phyloP scores from a whole-genome alignment of 2,888 invertebrate species.

The Polyommatus icarus region DNA sequence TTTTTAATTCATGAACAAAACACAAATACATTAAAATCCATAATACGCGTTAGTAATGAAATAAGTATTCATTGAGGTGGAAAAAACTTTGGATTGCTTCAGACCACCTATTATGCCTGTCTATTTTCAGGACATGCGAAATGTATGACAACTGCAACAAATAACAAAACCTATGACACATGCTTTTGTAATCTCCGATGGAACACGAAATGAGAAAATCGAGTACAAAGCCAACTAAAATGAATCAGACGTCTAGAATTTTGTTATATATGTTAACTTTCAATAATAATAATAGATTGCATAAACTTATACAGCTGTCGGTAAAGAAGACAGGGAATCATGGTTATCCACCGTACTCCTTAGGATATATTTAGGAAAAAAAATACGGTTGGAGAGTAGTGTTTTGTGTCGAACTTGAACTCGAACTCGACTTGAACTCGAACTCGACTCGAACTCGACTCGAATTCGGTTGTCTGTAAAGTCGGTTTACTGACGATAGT shows the following conservation, averaged over 20 bases:
- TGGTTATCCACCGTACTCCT: too few relatives aligned
- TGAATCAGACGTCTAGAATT: conserved; percentile 4
- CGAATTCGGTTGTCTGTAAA: too few relatives aligned
- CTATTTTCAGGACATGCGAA: conserved; percentile 9
- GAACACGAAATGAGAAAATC: conserved; percentile 17
- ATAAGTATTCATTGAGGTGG: neutral
- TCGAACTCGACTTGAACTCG: too few relatives aligned
- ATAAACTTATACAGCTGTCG: neutral
- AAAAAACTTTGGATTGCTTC: neutral
- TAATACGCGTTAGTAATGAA: neutral
- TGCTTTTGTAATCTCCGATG: conserved; percentile 21
- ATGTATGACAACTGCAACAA: conserved; percentile 25
- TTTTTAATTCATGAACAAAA: neutral
- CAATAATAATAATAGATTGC: neutral
- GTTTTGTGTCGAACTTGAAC: too few relatives aligned
- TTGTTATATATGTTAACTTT: neutral
- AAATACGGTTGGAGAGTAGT: too few relatives aligned
- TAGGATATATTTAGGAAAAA: too few relatives aligned
- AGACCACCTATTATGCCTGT: neutral
- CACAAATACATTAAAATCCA: neutral
- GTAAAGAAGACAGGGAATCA: neutral
- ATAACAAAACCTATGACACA: conserved; percentile 28
- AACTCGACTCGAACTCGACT: too few relatives aligned
- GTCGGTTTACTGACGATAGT: too few relatives aligned
- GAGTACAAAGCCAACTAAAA: neutral